Evolutionary conservation across 2,888 invertebrate species (phyloP).

Genomic region (Steromphala cineraria): DNA sequence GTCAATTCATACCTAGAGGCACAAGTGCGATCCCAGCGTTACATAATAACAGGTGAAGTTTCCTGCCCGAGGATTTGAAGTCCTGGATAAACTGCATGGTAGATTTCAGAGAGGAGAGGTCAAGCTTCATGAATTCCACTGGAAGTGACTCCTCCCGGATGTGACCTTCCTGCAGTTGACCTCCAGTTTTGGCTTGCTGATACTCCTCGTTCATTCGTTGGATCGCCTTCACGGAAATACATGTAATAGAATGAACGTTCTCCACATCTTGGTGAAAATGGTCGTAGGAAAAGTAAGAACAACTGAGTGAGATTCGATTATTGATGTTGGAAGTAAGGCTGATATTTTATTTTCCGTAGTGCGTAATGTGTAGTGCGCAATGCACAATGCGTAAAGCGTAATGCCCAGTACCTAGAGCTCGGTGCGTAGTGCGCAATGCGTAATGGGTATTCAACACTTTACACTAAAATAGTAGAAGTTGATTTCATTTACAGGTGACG

Average conservation of each 20-base stretch:
- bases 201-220: constrained; percentile 41
- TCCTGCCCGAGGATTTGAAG: constrained; percentile 46
- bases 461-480: no score
- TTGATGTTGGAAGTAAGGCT: no score
- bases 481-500: no score
- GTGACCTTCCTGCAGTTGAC: constrained; percentile 32
- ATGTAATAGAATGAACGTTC: not conserved
- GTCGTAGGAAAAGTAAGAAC: no score
- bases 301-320: no score
- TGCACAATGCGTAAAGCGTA: no score
- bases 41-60: constrained; percentile 51
- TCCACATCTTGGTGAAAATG: not conserved
- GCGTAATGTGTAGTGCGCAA: no score
- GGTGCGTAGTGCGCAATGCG: no score
- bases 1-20: constrained; percentile 39
- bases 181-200: constrained; percentile 36
- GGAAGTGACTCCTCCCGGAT: constrained; percentile 38
- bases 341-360: no score
- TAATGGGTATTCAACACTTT: no score
- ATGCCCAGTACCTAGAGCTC: no score
- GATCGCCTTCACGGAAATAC: constrained; percentile 36
- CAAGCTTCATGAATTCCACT: constrained; percentile 52
- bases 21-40: constrained; percentile 53
- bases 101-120: constrained; percentile 53
- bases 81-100: constrained; percentile 52